Percentiles rank a stretch among this genome's conserved stretches.
Evolutionary conservation across 30 jellyfish, hydroid and myxozoan genomes (phyloP).

Genomic region (Cassiopea xamachana): DNA sequence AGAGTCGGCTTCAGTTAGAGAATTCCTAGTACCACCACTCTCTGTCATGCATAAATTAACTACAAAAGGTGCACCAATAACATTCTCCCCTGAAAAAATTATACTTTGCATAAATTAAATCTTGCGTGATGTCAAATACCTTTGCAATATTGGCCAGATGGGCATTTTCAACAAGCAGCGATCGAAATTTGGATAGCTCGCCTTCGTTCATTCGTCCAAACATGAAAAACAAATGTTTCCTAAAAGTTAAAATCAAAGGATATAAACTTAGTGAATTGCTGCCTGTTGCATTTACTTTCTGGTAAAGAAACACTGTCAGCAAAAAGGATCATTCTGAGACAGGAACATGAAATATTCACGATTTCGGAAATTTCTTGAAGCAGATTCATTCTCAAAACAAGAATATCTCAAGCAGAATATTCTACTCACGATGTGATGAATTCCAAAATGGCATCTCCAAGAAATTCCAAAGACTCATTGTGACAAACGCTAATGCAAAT

Average conservation of each 20-base stretch:
- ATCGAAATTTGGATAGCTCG: conserved; percentile 66
- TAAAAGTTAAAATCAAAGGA: neutral
- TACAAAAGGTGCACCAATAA: neutral
- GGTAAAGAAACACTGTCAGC: neutral
- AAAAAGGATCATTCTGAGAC: neutral
- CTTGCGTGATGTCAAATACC: conserved; percentile 35
- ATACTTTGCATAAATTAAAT: too few relatives aligned
- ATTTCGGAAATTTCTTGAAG: too few relatives aligned
- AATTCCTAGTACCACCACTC: too few relatives aligned
- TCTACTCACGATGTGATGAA: conserved; percentile 67
- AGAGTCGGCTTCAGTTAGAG: too few relatives aligned
- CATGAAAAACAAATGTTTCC: conserved; percentile 76
- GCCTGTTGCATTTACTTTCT: too few relatives aligned
- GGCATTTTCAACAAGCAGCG: conserved; percentile 73
- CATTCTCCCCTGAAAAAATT: neutral
- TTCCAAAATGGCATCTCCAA: conserved; percentile 97
- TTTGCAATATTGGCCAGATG: conserved; percentile 73
- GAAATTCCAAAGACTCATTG: conserved; percentile 92
- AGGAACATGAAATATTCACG: neutral
- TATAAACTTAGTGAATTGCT: too few relatives aligned
- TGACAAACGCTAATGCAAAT: conserved; percentile 11
- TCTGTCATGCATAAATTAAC: too few relatives aligned
- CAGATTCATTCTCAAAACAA: neutral
- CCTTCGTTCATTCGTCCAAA: conserved; percentile 92
- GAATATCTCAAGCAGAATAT: neutral